Evolutionary conservation across 2,888 invertebrate genomes (phyloP).

Genomic region (Eurytoma californica): DNA sequence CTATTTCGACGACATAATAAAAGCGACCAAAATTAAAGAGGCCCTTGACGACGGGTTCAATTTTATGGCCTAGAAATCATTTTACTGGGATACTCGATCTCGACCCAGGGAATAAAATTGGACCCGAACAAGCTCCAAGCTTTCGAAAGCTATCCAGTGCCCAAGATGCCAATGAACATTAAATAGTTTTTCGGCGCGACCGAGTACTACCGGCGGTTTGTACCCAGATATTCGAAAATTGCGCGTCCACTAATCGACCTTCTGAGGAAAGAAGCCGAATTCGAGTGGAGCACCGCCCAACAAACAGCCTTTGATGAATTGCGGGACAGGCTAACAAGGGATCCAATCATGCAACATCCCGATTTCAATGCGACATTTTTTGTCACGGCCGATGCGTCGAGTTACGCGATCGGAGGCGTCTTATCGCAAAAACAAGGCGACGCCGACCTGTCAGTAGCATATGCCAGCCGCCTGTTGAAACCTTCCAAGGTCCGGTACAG

Average conservation of each 20-base stretch:
- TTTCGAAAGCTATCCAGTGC: neutral
- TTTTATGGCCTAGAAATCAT: neutral
- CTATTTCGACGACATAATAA: neutral
- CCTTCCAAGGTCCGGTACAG: no score
- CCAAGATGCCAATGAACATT: neutral
- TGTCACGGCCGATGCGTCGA: constrained; percentile 1
- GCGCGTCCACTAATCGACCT: neutral
- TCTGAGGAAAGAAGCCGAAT: neutral
- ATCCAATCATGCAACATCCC: neutral
- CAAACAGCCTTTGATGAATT: neutral
- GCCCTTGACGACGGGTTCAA: neutral
- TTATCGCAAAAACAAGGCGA: neutral
- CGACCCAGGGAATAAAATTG: neutral
- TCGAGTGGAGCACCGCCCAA: neutral
- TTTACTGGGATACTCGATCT: neutral
- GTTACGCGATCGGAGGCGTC: neutral
- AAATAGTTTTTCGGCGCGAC: neutral
- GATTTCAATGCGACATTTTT: neutral
- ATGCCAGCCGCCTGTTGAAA: no score
- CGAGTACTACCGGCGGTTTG: constrained; percentile 1
- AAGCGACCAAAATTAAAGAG: neutral
- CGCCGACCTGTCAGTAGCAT: neutral
- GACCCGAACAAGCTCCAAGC: neutral
- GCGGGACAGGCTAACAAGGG: neutral
- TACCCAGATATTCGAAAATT: neutral